These are phyloP conservation scores for Leucophenga maculata DNA, from an alignment of 2,888 invertebrate genomes.

Conservation along the genomic window DNA sequence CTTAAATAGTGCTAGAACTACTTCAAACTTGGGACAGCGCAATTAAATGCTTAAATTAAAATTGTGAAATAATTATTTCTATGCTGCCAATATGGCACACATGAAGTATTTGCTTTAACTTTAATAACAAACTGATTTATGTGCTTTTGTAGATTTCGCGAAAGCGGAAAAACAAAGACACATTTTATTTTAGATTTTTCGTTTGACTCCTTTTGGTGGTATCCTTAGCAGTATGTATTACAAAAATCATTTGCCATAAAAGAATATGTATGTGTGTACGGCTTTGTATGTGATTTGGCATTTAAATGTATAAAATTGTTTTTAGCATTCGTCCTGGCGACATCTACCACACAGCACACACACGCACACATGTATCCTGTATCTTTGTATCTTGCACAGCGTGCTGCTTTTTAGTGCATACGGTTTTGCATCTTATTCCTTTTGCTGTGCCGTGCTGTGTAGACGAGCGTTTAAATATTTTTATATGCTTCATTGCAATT, in stretches of 20 bases:
- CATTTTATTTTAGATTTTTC: slow-evolving; percentile 53
- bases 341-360: not conserved
- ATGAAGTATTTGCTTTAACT: not conserved
- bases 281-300: slow-evolving; percentile 45
- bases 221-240: slow-evolving; percentile 24
- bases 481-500: slow-evolving; percentile 56
- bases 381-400: slow-evolving; percentile 10
- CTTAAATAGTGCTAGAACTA: slow-evolving; percentile 37
- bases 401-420: not conserved
- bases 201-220: not conserved
- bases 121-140: slow-evolving; percentile 57
- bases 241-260: slow-evolving; percentile 48
- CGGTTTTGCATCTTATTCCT: slow-evolving; percentile 30
- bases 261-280: slow-evolving; percentile 42
- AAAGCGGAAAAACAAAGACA: slow-evolving; percentile 59
- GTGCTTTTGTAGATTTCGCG: slow-evolving; percentile 56
- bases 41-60: slow-evolving; percentile 13
- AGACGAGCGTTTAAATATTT: slow-evolving; percentile 62
- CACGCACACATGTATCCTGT: not conserved
- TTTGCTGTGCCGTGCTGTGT: slow-evolving; percentile 47
- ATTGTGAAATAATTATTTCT: slow-evolving; percentile 3
- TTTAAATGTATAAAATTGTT: slow-evolving; percentile 63
- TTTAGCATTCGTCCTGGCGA: slow-evolving; percentile 34
- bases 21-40: slow-evolving; percentile 7
- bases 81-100: not conserved